A percentile compares a stretch with the other conserved stretches of the same genome.
These are phyloP conservation scores for Liposcelis brunnea DNA, from an alignment of 2,888 invertebrate genomes.

Conservation along the genomic window DNA sequence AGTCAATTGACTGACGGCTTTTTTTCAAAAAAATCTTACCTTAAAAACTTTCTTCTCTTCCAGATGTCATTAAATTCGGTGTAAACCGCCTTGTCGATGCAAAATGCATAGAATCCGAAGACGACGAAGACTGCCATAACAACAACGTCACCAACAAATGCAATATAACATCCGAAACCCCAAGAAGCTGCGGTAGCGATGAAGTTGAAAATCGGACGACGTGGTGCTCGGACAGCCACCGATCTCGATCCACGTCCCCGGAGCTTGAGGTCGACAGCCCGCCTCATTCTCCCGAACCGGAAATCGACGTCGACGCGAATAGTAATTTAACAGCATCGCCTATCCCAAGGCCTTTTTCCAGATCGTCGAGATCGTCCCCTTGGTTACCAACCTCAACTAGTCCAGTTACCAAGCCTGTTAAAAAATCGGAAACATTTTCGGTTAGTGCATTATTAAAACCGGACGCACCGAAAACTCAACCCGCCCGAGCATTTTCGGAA, in stretches of 20 bases:
- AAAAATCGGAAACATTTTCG: conserved; percentile 68
- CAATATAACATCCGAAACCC: conserved; percentile 12
- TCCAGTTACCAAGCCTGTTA: conserved; percentile 23
- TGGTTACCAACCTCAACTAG: conserved; percentile 25
- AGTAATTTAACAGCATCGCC: conserved; percentile 23
- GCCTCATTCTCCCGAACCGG: conserved; percentile 27
- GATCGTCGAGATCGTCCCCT: conserved; percentile 24
- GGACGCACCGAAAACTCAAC: conserved; percentile 30
- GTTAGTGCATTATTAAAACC: conserved; percentile 67
- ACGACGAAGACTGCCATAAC: conserved; percentile 34
- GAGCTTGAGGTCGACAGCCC: conserved; percentile 64
- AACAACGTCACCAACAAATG: conserved; percentile 22
- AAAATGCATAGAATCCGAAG: conserved; percentile 41
- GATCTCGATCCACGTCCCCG: conserved; percentile 34
- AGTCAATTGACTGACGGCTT: too few relatives aligned
- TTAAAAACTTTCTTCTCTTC: conserved; percentile 24
- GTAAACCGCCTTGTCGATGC: conserved; percentile 56
- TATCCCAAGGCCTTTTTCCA: conserved; percentile 31
- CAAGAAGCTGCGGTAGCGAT: too few relatives aligned
- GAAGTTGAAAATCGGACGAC: too few relatives aligned
- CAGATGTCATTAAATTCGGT: conserved; percentile 73
- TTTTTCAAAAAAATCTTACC: too few relatives aligned
- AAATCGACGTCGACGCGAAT: conserved; percentile 10
- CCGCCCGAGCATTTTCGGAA: conserved; percentile 25
- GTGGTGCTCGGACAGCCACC: conserved; percentile 21